Conservation (phyloP, 2,113 vertebrate species). For the Pandion haliaetus region DNA sequence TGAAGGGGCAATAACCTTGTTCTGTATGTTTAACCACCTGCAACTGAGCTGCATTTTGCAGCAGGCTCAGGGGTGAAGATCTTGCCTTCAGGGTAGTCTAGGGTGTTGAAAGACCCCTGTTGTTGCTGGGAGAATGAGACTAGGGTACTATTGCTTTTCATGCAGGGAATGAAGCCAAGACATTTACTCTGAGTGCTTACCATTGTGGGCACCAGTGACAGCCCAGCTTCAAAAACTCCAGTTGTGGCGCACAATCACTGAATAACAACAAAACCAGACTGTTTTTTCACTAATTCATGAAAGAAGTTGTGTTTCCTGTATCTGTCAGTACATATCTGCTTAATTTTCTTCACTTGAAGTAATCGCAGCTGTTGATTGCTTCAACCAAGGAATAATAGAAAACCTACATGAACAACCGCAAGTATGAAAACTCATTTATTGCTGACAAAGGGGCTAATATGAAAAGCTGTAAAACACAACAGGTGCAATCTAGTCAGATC, state of each 20-base stretch:
- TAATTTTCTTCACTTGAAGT: constrained; percentile 30
- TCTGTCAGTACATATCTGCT: not conserved
- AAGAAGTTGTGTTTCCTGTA: not conserved
- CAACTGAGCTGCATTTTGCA: not conserved
- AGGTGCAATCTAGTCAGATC: not conserved
- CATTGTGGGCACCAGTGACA: not conserved
- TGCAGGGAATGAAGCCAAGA: not conserved
- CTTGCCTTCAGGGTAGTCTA: not conserved
- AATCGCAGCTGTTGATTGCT: constrained; percentile 42
- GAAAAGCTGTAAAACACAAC: not conserved
- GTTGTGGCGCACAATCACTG: not conserved
- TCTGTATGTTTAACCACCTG: not conserved
- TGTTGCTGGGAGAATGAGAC: not conserved
- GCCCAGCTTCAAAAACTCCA: not conserved
- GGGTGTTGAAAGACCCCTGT: not conserved
- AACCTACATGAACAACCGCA: not conserved
- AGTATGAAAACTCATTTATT: constrained; percentile 31
- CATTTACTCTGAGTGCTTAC: not conserved
- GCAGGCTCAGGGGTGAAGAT: not conserved
- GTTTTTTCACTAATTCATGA: not conserved
- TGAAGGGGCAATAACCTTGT: not conserved
- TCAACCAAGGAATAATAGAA: constrained; percentile 21
- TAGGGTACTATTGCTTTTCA: not conserved
- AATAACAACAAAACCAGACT: not conserved
- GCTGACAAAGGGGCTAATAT: not conserved